Evolutionary conservation across 2,888 invertebrate species (phyloP).

Genomic region (Nomada fabriciana): DNA sequence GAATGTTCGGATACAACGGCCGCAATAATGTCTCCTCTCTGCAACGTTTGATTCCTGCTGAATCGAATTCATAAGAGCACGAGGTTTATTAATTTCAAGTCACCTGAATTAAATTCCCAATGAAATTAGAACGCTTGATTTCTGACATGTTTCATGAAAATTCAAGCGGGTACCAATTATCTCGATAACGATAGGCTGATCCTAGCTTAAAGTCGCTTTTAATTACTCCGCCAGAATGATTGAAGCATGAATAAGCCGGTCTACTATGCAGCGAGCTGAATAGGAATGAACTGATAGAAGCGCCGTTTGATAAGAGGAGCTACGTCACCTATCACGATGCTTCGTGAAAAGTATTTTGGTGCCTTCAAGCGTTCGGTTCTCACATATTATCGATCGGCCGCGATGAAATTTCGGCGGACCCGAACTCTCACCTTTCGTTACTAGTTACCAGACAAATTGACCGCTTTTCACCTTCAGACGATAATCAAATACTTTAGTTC

Average conservation of each 20-base stretch:
- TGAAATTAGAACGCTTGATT: neutral
- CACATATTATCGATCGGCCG: constrained; percentile 21
- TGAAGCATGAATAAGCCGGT: constrained; percentile 42
- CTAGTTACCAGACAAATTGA: constrained; percentile 25
- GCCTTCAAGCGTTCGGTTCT: constrained; percentile 24
- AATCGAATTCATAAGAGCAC: too few relatives aligned
- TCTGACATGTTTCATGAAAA: neutral
- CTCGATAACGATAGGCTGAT: constrained; percentile 7
- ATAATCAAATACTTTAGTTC: neutral
- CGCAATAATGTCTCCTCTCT: too few relatives aligned
- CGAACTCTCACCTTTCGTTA: neutral
- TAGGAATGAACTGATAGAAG: constrained; percentile 39
- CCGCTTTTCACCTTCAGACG: neutral
- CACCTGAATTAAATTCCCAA: neutral
- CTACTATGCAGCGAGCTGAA: constrained; percentile 23
- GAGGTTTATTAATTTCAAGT: neutral
- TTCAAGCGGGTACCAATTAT: constrained; percentile 23
- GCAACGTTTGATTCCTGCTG: too few relatives aligned
- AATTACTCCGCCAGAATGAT: constrained; percentile 35
- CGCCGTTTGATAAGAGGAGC: constrained; percentile 13
- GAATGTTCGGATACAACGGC: neutral
- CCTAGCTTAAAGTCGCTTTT: constrained; percentile 25
- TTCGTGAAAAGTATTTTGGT: constrained; percentile 30
- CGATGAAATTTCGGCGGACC: constrained; percentile 33
- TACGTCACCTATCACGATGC: constrained; percentile 15